Evolutionary conservation across 2,888 invertebrate species (phyloP), one percentile per base, ranked within the genome.

Genomic region (Frankliniella intonsa): DNA sequence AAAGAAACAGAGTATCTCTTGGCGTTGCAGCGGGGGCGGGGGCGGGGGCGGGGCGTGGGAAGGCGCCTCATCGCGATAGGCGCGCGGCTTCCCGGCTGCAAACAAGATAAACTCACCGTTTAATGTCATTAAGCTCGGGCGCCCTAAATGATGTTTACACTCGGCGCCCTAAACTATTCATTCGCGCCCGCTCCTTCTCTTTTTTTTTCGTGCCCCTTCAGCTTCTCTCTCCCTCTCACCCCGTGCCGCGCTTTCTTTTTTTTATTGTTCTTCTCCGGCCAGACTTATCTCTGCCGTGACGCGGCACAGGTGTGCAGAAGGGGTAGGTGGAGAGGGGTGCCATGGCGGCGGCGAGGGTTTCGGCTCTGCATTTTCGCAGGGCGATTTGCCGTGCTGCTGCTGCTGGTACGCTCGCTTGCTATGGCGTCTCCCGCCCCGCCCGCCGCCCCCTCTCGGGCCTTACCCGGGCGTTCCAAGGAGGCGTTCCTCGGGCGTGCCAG

Each of bases 61-160:
- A 22, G 11, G 69, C 22, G n/a, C 55, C 69, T 12, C 22, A 76
- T 25, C 25, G 25, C n/a, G 69, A 76, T 76, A 76, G 25, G 22
- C 10, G 25, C 10, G 12, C 69, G 69, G 12, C 69, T 8, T 12
- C 69, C 69, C 69, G 25, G 69, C 69, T 11, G 69, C 69, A 22
- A 76, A 76, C 69, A 76, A 76, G 69, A 76, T 76, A 76, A 76
- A 76, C 69, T 76, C 69, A 22, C 69, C 69, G 69, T 25, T 76
- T 76, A 76, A 76, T 76, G 69, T 76, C 69, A 76, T 76, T 76
- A 76, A 76, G 69, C 69, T n/a, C 25, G 25, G 25, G 11, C 69
- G 69, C 69, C 69, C 69, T 25, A 76, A 76, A 76, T 76, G 69
- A 76, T 76, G 69, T 76, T 76, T 76, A 76, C 69, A 76, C 69